A percentile compares a stretch with the other conserved stretches of the same genome.
Evolutionary conservation across 2,888 invertebrate species (phyloP).

Genomic region (Polydrusus tereticollis): DNA sequence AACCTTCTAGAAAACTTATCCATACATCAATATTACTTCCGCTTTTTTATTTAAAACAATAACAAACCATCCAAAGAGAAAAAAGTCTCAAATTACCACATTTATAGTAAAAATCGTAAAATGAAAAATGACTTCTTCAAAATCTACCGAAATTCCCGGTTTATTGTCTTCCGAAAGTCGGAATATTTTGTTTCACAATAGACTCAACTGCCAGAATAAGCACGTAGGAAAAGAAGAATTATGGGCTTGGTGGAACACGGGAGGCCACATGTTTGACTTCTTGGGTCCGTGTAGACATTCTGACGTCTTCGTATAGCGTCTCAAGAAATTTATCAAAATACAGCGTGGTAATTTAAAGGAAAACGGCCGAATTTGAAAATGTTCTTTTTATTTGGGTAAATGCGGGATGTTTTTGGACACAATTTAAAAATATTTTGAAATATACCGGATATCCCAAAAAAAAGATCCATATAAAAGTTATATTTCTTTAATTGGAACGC

Average conservation of each 20-base stretch:
- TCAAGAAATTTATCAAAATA: too few relatives aligned
- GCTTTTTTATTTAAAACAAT: constrained; percentile 32
- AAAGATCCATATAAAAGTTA: too few relatives aligned
- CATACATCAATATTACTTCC: constrained; percentile 23
- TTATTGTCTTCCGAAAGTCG: constrained; percentile 29
- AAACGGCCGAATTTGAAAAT: neutral
- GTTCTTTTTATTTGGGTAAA: too few relatives aligned
- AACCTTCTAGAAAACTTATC: neutral
- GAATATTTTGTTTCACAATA: constrained; percentile 35
- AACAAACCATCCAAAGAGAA: constrained; percentile 25
- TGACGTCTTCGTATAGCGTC: neutral
- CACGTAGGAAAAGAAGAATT: constrained; percentile 36
- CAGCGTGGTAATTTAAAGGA: neutral
- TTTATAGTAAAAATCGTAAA: neutral
- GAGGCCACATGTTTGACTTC: constrained; percentile 15
- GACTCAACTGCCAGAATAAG: constrained; percentile 7
- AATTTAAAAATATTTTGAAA: too few relatives aligned
- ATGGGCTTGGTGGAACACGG: neutral
- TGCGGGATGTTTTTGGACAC: too few relatives aligned
- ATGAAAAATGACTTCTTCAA: constrained; percentile 26
- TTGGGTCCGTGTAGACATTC: neutral
- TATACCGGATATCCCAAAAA: too few relatives aligned
- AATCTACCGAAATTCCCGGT: constrained; percentile 28
- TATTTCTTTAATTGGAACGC: too few relatives aligned
- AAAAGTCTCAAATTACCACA: constrained; percentile 10